Conservation (phyloP, 2,797 vertebrate genomes). For the Adelosebastes latens region DNA sequence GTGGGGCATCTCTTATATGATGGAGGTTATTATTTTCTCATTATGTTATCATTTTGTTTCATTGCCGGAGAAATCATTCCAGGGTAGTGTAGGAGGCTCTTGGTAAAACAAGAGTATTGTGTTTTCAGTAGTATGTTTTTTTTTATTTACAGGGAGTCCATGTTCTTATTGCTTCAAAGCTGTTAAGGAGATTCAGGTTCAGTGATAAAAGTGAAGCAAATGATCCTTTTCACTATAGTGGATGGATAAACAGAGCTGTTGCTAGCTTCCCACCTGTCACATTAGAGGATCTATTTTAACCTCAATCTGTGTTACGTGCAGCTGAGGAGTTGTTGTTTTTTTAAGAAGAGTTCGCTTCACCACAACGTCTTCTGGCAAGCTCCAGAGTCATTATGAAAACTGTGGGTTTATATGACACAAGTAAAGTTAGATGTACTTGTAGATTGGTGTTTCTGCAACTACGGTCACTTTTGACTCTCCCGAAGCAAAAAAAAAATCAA, state of each 20-base stretch:
- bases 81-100: background rate
- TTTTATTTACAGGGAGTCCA: background rate
- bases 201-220: background rate
- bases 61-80: background rate
- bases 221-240: background rate
- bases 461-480: no score
- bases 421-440: background rate
- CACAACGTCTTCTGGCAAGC: no score
- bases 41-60: constrained; percentile 10
- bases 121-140: background rate
- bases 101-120: background rate
- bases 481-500: no score
- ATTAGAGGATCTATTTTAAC: background rate
- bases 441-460: no score
- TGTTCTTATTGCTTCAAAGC: background rate
- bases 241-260: background rate
- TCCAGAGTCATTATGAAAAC: background rate
- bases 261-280: background rate
- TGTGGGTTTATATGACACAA: background rate
- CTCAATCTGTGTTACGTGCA: no score
- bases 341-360: background rate
- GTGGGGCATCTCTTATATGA: background rate
- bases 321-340: no score
- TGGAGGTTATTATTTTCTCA: constrained; percentile 29
- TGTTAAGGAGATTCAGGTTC: background rate